Percentiles rank a stretch among this genome's conserved stretches.
These are phyloP conservation scores for Emesis russula DNA, from an alignment of 2,888 invertebrate species.

Conservation along the genomic window DNA sequence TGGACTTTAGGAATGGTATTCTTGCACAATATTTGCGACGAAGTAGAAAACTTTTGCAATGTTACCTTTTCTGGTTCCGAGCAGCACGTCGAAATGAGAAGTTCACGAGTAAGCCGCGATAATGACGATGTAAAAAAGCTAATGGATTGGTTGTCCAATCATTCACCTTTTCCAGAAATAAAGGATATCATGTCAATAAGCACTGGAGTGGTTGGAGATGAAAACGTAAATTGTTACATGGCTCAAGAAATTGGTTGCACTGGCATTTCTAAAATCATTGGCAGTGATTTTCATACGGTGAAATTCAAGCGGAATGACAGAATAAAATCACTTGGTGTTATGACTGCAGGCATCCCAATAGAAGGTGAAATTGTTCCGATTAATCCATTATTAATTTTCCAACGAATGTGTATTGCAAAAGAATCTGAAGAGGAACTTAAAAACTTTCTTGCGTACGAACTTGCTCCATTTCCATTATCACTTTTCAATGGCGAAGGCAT, in stretches of 20 bases:
- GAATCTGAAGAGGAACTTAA: too few species aligned
- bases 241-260: not conserved
- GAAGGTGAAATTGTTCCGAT: too few species aligned
- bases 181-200: not conserved
- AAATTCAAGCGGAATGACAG: not conserved
- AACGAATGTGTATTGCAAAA: not conserved
- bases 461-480: too few species aligned
- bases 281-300: too few species aligned
- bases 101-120: slow-evolving; percentile 70
- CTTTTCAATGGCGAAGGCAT: not conserved
- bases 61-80: slow-evolving; percentile 54
- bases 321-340: not conserved
- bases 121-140: slow-evolving; percentile 41
- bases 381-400: too few species aligned
- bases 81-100: slow-evolving; percentile 64
- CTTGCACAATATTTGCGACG: slow-evolving; percentile 79
- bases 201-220: not conserved
- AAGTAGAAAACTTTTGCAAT: slow-evolving; percentile 77
- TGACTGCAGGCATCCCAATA: too few species aligned
- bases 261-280: too few species aligned
- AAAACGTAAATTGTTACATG: not conserved
- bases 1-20: slow-evolving; percentile 59
- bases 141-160: not conserved
- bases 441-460: too few species aligned
- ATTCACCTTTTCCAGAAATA: not conserved